Percentiles rank a stretch among this genome's conserved stretches.
These are phyloP conservation scores for Hirtodrosophila alboralis DNA, from an alignment of 2,888 invertebrate species.

Conservation along the genomic window DNA sequence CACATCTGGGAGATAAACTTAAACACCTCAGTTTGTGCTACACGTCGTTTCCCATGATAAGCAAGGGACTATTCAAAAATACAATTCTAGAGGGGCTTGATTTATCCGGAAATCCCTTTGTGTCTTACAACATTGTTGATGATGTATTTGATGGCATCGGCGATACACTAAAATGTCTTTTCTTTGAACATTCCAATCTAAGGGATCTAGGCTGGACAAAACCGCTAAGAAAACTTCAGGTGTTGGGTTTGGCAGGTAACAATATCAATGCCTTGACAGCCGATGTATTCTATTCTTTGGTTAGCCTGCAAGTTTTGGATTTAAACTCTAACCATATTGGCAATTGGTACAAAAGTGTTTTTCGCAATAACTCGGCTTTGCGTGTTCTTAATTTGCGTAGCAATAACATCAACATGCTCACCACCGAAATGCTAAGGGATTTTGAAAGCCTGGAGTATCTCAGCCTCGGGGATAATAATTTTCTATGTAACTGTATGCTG, in stretches of 20 bases:
- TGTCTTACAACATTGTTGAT: constrained; percentile 74
- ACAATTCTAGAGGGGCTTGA: constrained; percentile 85
- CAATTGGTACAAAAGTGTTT: constrained; percentile 85
- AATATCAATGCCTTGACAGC: constrained; percentile 84
- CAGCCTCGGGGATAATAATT: constrained; percentile 85
- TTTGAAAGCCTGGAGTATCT: constrained; percentile 85
- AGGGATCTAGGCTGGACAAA: constrained; percentile 82
- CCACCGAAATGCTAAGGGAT: constrained; percentile 86
- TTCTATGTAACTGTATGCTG: constrained; percentile 86
- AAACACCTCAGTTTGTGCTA: constrained; percentile 84
- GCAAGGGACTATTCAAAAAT: constrained; percentile 83
- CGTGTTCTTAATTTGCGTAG: constrained; percentile 84
- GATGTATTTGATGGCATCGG: constrained; percentile 84
- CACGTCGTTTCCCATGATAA: constrained; percentile 83
- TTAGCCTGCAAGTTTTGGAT: constrained; percentile 85
- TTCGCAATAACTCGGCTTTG: constrained; percentile 83
- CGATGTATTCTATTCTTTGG: constrained; percentile 80
- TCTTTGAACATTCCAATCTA: constrained; percentile 84
- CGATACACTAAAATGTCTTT: constrained; percentile 84
- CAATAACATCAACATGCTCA: constrained; percentile 86
- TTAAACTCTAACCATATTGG: constrained; percentile 85
- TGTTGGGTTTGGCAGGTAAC: constrained; percentile 85
- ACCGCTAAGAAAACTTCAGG: constrained; percentile 83
- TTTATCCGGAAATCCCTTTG: constrained; percentile 85
- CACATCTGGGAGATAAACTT: constrained; percentile 75